Percentiles rank a stretch among this genome's conserved stretches.
Evolutionary conservation across 2,797 vertebrate genomes (phyloP).

Genomic region (Echiichthys vipera): DNA sequence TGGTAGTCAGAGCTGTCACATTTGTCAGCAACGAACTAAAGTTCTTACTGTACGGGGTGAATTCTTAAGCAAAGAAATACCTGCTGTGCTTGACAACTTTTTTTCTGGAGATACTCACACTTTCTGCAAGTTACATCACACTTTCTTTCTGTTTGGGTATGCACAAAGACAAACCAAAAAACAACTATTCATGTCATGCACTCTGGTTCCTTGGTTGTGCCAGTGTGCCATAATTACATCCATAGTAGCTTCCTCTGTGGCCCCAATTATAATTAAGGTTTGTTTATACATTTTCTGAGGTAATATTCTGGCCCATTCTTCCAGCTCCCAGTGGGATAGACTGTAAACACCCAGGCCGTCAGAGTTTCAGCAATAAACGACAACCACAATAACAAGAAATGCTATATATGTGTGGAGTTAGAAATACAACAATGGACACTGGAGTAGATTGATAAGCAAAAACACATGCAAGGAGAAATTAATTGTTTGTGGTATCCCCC

Average conservation of each 20-base stretch:
- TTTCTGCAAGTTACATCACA: conserved; percentile 58
- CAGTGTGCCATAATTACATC: conserved; percentile 66
- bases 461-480: conserved; percentile 55
- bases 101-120: conserved; percentile 36
- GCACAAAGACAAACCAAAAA: conserved; percentile 64
- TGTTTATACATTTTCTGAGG: conserved; percentile 67
- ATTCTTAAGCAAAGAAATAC: conserved; percentile 10
- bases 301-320: conserved; percentile 68
- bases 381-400: conserved; percentile 75
- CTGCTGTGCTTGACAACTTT: conserved; percentile 22
- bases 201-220: conserved; percentile 49
- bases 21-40: conserved; percentile 43
- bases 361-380: conserved; percentile 43
- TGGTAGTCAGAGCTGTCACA: conserved; percentile 27
- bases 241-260: conserved; percentile 46
- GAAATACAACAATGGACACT: conserved; percentile 69
- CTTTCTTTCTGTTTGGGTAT: conserved; percentile 49
- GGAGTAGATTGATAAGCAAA: conserved; percentile 68
- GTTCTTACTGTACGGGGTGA: conserved; percentile 4
- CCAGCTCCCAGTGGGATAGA: conserved; percentile 52
- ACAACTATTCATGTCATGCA: conserved; percentile 46
- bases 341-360: conserved; percentile 52
- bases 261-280: conserved; percentile 66
- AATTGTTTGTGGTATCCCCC: conserved; percentile 76
- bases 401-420: conserved; percentile 42